phyloP scores from a whole-genome alignment of 1,140 invertebrate species.

The Drosophila lini region DNA sequence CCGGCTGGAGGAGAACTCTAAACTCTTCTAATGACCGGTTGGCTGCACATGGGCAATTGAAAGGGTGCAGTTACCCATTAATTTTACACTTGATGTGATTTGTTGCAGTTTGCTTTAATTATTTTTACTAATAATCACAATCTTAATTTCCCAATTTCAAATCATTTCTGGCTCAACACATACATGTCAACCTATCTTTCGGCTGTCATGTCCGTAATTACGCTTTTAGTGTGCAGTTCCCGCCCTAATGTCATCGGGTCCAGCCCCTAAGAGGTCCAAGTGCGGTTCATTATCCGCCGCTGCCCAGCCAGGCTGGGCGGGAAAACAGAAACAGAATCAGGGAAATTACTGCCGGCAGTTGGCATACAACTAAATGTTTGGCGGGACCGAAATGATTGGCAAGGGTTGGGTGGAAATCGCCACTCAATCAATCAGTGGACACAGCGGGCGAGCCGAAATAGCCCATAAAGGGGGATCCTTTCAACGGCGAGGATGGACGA shows the following conservation, averaged over 20 bases:
- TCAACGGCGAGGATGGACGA: neutral
- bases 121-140: too few species aligned
- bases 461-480: conserved; percentile 11
- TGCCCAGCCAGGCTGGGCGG: conserved; percentile 12
- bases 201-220: conserved; percentile 11
- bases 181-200: neutral
- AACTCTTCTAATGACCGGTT: conserved; percentile 11
- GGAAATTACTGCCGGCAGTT: conserved; percentile 62
- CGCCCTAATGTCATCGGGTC: conserved; percentile 14
- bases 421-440: conserved; percentile 68
- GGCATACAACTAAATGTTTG: conserved; percentile 50
- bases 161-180: neutral
- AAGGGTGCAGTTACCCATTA: conserved; percentile 4
- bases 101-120: neutral
- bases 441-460: conserved; percentile 26
- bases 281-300: conserved; percentile 62
- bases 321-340: conserved; percentile 37
- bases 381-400: conserved; percentile 15
- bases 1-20: conserved; percentile 6
- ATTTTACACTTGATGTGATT: neutral
- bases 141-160: neutral
- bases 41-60: neutral
- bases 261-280: conserved; percentile 16
- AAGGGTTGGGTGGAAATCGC: conserved; percentile 28
- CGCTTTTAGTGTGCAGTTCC: conserved; percentile 12